Evolutionary conservation across 2,888 invertebrate species (phyloP), one percentile per base, ranked within the genome.

Genomic region (Drosophila conformis): DNA sequence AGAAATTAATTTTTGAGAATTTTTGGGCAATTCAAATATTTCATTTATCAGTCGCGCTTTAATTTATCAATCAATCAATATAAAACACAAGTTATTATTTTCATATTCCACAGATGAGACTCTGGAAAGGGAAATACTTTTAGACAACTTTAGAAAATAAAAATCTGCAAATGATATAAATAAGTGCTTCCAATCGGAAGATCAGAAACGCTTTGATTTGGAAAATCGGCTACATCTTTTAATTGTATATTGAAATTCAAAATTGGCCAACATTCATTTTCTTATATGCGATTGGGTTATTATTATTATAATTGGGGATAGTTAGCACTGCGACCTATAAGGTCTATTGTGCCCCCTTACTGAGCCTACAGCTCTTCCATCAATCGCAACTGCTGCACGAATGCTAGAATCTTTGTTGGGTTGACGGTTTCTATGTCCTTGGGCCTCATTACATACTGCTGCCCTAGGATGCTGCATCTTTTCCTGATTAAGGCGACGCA

Each of bases 1-100:
- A 57, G 31, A 15, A 42, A 42, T 57, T 21, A 57, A 29, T 57
- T 57, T 29, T 57, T n/a, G 7, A n/a, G 13, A 21, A 15, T 31
- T 56, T n/a, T 29, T n/a, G 27, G n/a, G 13, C 13, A 40, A 18
- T 29, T 51, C 29, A 11, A 51, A 29, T 29, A 29, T 51, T 51
- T 51, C 0, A 51, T n/a, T n/a, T 51, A n/a, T 15, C 7, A 29
- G 40, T 15, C 11, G n/a, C 1, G 42, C 57, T 57, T 42, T 40
- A 31, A 31, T 57, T 13, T 29, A 25, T n/a, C n/a, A n/a, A n/a
- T n/a, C n/a, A n/a, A n/a, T n/a, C 6, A n/a, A 5, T 11, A n/a
- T 42, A n/a, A 42, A n/a, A n/a, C 11, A 11, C 21, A 21, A 40
- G 10, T 2, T 11, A 40, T 2, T 11, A 40, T 21, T 40, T 21